Base-by-base conservation (phyloP, 2,888 invertebrate species). In the Morpho achilles region DNA sequence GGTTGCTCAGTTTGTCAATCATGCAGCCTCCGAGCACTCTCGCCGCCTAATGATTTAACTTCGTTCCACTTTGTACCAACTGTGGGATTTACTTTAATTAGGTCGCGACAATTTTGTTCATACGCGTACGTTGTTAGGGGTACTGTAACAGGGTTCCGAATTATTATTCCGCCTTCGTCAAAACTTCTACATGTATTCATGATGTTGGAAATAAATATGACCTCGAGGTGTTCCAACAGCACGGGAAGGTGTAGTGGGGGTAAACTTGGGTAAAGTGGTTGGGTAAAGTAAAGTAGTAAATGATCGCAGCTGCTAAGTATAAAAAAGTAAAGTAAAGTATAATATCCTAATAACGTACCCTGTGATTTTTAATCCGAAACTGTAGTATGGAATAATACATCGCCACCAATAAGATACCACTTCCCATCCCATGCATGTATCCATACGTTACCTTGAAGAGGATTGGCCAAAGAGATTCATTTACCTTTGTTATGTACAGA, bases 1-100 rank as follows among this genome's bases (percentile, higher is more conserved):
- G 73, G 72, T 73, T 79, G 80, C 80, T 80, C 79, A 74, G 82
- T 82, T 80, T 82, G 84, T 84, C 85, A 84, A 81, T 84, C 80
- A 82, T 79, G 79, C 80, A 74, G 67, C 72, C 67, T 63, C 60
- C 64, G 63, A 58, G 68, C 67, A 67, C 67, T 60, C 66, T 32
- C 32, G 32, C 32, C 1, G 4, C 67, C 72, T 78, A 76, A 78
- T 77, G 76, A 77, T 77, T 76, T 77, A 77, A 77, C 74, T 77
- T 70, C 69, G 40, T 73, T 72, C 66, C 67, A 69, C 72, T 70
- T 72, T 72, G 72, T 70, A 55, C 58, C 65, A 67, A 68, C 70
- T 69, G 65, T 47, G 58, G 67, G 72, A 69, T 71, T 74, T 71
- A 76, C 71, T 74, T 73, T 73, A 73, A 76, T 75, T 77, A 73